Evolutionary conservation across 2,888 invertebrate genomes (phyloP).

Genomic region (Euproctis similis): DNA sequence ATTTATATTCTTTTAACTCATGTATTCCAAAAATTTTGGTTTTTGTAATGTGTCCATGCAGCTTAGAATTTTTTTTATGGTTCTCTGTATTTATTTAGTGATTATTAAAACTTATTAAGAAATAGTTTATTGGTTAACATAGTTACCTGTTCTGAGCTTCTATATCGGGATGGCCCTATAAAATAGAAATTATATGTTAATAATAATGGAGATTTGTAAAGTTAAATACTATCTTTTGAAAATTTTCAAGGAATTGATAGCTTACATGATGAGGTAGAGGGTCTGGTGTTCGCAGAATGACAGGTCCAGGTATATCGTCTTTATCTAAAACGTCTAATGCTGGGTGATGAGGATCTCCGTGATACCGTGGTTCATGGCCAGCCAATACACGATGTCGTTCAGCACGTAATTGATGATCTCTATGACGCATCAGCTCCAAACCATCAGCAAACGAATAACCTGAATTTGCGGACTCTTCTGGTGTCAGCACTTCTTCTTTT

Average conservation of each 20-base stretch:
- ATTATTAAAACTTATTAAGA: too few species aligned
- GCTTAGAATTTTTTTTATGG: too few species aligned
- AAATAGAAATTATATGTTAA: slow-evolving; percentile 2
- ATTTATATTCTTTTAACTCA: too few species aligned
- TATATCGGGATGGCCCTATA: slow-evolving; percentile 32
- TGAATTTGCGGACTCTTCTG: slow-evolving; percentile 9
- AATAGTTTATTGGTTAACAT: background rate
- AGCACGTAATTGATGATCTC: slow-evolving; percentile 8
- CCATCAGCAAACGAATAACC: slow-evolving; percentile 15
- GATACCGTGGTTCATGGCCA: slow-evolving; percentile 1
- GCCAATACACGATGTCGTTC: background rate
- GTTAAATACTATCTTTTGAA: background rate
- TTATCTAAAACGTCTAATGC: slow-evolving; percentile 8
- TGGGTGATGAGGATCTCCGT: slow-evolving; percentile 3
- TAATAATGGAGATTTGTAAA: background rate
- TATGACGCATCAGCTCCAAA: slow-evolving; percentile 20
- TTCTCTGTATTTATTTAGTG: too few species aligned
- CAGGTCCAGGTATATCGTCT: slow-evolving; percentile 20
- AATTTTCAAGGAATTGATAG: background rate
- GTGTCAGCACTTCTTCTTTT: slow-evolving; percentile 7
- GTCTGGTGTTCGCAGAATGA: slow-evolving; percentile 24
- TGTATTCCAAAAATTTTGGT: too few species aligned
- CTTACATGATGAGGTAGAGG: slow-evolving; percentile 25
- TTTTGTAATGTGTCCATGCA: too few species aligned
- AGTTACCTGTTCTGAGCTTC: slow-evolving; percentile 35